Percentiles rank a stretch among this genome's conserved stretches.
phyloP scores from a whole-genome alignment of 2,113 vertebrate species.

The Agelaius phoeniceus region DNA sequence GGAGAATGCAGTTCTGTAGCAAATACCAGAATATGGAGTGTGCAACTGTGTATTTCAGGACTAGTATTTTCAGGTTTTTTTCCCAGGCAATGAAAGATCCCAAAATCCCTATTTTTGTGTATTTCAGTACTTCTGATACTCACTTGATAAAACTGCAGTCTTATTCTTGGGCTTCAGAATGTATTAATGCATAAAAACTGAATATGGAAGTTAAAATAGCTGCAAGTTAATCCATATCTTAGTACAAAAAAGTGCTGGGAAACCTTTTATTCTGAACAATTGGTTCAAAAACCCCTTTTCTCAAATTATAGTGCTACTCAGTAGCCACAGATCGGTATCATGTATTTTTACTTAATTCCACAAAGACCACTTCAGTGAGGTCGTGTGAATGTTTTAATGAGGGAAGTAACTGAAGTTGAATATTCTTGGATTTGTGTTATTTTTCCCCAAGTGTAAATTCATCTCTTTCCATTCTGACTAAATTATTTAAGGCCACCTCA shows the following conservation, averaged over 20 bases:
- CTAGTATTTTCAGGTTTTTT: not conserved
- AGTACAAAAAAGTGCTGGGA: not conserved
- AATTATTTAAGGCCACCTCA: not conserved
- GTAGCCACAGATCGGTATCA: not conserved
- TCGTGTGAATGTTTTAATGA: not conserved
- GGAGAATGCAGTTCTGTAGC: not conserved
- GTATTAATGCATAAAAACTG: not conserved
- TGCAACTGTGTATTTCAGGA: not conserved
- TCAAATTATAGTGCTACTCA: not conserved
- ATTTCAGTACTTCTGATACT: not conserved
- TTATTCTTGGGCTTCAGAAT: not conserved
- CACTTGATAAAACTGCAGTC: not conserved
- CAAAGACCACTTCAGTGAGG: not conserved
- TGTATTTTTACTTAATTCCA: not conserved
- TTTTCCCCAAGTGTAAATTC: not conserved
- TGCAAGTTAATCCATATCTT: not conserved
- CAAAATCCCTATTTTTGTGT: not conserved
- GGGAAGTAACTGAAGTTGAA: not conserved
- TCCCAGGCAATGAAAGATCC: not conserved
- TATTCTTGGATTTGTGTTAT: not conserved
- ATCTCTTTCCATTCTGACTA: not conserved
- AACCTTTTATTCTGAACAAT: not conserved
- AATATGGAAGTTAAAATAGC: not conserved
- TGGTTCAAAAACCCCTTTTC: not conserved
- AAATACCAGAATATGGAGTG: not conserved